A percentile compares a stretch with the other conserved stretches of the same genome.
Evolutionary conservation across 2,888 invertebrate genomes (phyloP).

Genomic region (Sthenelais limicola): DNA sequence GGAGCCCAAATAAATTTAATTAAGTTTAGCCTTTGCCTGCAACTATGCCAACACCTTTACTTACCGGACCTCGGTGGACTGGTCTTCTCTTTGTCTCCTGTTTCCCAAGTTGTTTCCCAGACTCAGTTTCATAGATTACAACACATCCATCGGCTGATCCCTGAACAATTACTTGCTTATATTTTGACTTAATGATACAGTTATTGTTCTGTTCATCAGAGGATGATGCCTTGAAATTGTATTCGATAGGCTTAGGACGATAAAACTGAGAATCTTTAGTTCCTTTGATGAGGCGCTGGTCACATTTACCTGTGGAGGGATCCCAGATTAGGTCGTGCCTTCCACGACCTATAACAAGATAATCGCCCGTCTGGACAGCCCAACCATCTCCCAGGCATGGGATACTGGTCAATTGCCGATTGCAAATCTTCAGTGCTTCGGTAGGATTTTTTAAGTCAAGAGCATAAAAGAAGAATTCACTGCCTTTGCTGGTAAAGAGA

Average conservation of each 20-base stretch:
- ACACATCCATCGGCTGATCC: slow-evolving; percentile 44
- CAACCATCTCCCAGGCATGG: slow-evolving; percentile 58
- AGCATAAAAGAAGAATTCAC: slow-evolving; percentile 55
- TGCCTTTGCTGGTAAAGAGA: slow-evolving; percentile 53
- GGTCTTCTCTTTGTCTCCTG: neutral
- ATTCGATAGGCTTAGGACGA: slow-evolving; percentile 44
- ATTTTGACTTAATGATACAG: slow-evolving; percentile 2
- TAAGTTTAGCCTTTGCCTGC: neutral
- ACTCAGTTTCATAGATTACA: slow-evolving; percentile 31
- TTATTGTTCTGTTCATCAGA: too few species aligned
- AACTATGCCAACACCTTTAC: neutral
- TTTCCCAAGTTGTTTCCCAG: slow-evolving; percentile 5
- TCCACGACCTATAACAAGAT: slow-evolving; percentile 51
- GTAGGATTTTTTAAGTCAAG: slow-evolving; percentile 50
- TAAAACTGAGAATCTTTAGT: slow-evolving; percentile 43
- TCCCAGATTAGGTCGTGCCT: slow-evolving; percentile 62
- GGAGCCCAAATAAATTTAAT: too few species aligned
- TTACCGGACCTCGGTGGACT: slow-evolving; percentile 12
- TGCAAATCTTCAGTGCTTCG: slow-evolving; percentile 56
- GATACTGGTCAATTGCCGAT: slow-evolving; percentile 58
- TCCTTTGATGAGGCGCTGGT: slow-evolving; percentile 54
- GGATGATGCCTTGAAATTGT: neutral
- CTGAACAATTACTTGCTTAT: slow-evolving; percentile 8
- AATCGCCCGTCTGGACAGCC: slow-evolving; percentile 55
- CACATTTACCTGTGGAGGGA: slow-evolving; percentile 62